Evolutionary conservation across 2,888 invertebrate genomes (phyloP), one percentile per base, ranked within the genome.

Genomic region (Chymomyza amoena): DNA sequence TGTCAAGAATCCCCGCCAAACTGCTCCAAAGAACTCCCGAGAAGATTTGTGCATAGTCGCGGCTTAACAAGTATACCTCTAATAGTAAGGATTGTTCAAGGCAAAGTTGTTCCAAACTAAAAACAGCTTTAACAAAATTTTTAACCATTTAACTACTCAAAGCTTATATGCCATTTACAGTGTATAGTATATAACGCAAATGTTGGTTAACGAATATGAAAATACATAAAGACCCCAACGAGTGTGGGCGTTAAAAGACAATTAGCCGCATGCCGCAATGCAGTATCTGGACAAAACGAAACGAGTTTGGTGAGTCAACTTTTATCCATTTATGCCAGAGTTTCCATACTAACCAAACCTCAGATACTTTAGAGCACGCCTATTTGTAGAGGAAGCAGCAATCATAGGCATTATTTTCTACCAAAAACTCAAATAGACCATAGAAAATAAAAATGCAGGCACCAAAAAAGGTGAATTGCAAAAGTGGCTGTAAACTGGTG

Each of bases 201-300:
- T 39, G 39, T 39, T 39, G 39, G 39, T 39, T 13, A 39, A 39
- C 39, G 13, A 39, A 39, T 45, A 45, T 45, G 39, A 45, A 45
- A 45, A 45, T 13, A 45, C 13, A 45, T 45, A 45, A 45, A 45
- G 39, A 45, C 39, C 39, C 32, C 39, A 45, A 45, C 64, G 69
- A 68, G 76, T 80, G 83, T 84, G 83, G 83, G 83, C 84, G 84
- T 76, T 70, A 78, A 80, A 78, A 84, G 81, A 86, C 83, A 86
- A 84, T 84, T 84, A 84, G 83, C 72, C 72, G 81, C 83, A 83
- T 83, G 83, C 83, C 83, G 84, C 86, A 86, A 72, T 45, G 39
- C 39, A 45, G 39, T 4, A 63, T n/a, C 75, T 73, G 32, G 54
- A 13, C 25, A 25, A 28, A 52, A 16, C 6, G 64, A 86, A 86